These are phyloP conservation scores for Ectemnius cavifrons DNA, from an alignment of 2,888 invertebrate genomes.

Conservation along the genomic window DNA sequence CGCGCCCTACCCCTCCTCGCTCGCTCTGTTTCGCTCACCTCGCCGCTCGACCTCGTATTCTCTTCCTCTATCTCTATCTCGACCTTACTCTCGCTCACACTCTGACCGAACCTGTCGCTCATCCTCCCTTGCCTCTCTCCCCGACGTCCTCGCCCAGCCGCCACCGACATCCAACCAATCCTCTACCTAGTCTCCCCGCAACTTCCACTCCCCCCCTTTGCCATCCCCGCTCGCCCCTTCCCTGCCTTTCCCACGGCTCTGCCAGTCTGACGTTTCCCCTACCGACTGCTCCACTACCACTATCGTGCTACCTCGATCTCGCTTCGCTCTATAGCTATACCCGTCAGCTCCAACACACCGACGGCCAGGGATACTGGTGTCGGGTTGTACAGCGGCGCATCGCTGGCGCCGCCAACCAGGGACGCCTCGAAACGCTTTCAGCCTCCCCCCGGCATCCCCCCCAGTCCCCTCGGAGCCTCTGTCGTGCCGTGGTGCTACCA, in stretches of 20 bases:
- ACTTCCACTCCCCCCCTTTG: slow-evolving; percentile 36
- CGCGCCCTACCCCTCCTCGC: slow-evolving; percentile 42
- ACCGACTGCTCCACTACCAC: slow-evolving; percentile 25
- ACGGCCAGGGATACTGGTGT: slow-evolving; percentile 28
- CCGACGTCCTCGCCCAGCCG: slow-evolving; percentile 24
- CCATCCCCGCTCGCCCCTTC: slow-evolving; percentile 38
- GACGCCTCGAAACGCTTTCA: slow-evolving; percentile 59
- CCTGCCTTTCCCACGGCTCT: slow-evolving; percentile 46
- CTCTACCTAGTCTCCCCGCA: slow-evolving; percentile 54
- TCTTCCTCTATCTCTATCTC: slow-evolving; percentile 45
- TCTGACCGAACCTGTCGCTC: slow-evolving; percentile 49
- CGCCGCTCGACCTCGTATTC: slow-evolving; percentile 44
- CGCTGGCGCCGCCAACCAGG: slow-evolving; percentile 64
- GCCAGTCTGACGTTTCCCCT: slow-evolving; percentile 56
- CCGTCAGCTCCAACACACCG: slow-evolving; percentile 40
- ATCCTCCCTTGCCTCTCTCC: slow-evolving; percentile 40
- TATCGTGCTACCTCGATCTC: slow-evolving; percentile 31
- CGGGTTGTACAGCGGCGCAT: slow-evolving; percentile 52
- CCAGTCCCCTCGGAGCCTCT: slow-evolving; percentile 24
- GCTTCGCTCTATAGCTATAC: slow-evolving; percentile 39
- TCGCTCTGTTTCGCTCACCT: slow-evolving; percentile 54
- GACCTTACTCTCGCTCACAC: slow-evolving; percentile 38
- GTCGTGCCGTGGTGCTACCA: slow-evolving; percentile 10
- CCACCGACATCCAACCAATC: slow-evolving; percentile 56
- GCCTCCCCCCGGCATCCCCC: slow-evolving; percentile 10